Conservation (phyloP, 2,888 invertebrate species). For the Amiota mariae region DNA sequence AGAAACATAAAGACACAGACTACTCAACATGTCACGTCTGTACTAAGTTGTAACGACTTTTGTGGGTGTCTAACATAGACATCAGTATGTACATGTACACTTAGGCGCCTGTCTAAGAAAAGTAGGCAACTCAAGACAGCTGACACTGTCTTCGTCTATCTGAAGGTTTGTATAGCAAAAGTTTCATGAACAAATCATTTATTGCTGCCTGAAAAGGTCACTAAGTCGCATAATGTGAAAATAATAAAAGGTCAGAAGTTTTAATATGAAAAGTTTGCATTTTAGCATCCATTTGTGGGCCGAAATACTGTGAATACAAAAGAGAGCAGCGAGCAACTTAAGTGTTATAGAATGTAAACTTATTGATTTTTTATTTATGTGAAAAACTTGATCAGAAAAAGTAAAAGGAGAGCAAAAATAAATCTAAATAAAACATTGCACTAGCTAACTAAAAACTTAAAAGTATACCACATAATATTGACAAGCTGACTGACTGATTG, state of each 20-base stretch:
- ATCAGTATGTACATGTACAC: too few species aligned
- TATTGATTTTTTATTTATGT: constrained; percentile 1
- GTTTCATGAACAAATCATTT: not conserved
- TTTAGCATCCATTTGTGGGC: not conserved
- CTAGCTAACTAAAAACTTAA: not conserved
- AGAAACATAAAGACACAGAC: too few species aligned
- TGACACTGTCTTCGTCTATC: not conserved
- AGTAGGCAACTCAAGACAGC: not conserved
- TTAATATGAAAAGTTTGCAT: constrained; percentile 19
- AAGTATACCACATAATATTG: constrained; percentile 19
- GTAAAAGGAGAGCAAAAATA: not conserved
- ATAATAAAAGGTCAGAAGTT: constrained; percentile 15
- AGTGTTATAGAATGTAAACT: not conserved
- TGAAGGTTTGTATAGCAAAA: not conserved
- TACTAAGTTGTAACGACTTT: too few species aligned
- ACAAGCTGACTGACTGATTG: not conserved
- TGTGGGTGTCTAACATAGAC: too few species aligned
- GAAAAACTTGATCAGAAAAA: not conserved
- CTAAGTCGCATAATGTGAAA: not conserved
- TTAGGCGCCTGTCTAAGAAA: too few species aligned
- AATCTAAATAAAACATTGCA: constrained; percentile 4
- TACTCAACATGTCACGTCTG: too few species aligned
- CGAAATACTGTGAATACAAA: not conserved
- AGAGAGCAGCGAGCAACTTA: not conserved
- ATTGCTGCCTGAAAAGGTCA: constrained; percentile 1